Evolutionary conservation across 2,797 vertebrate genomes (phyloP), one percentile per base, ranked within the genome.

Genomic region (Sebastes kiyomatsui): DNA sequence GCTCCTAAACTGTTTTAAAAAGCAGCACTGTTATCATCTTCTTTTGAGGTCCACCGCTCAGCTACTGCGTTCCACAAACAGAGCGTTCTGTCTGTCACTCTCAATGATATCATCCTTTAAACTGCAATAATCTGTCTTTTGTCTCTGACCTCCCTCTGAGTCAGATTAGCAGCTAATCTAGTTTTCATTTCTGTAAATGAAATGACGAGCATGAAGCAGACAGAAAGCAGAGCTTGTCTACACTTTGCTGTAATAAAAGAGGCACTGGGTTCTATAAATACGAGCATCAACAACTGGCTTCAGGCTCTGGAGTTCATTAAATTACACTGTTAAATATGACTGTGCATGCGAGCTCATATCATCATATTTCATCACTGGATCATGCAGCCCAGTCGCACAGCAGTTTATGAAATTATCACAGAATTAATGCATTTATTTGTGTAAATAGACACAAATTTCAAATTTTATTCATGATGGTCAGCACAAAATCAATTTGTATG

Each of bases 131-230:
- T 69, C 70, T 35, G 28, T 71, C 1, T 49, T 25, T 52, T 35
- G 35, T 71, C 1, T 49, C n/a, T 52, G 49, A 52, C 18, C 20
- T 52, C 28, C 33, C 52, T 33, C n/a, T 28, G 38, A 55, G 28
- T 42, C 76, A 61, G 72, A 79, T 73, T 69, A 75, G n/a, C 12
- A 22, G 54, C 60, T 56, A 20, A 64, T 78, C 38, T 70, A 35
- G 22, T 55, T 79, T 60, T 42, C 12, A 42, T 54, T 42, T 35
- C 23, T 54, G 30, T 52, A 68, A 76, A 69, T 75, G 13, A 56
- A 74, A 55, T 30, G 18, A 38, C 11, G 6, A 10, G 13, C 18
- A 42, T 13, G 55, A 16, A 55, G 4, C 32, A 49, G 28, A 42
- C 28, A 33, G 25, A 55, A 14, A 20, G 9, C 18, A 62, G 67